These are phyloP conservation scores for Baryphthengus martii DNA, from an alignment of 2,113 vertebrate species.

Conservation along the genomic window DNA sequence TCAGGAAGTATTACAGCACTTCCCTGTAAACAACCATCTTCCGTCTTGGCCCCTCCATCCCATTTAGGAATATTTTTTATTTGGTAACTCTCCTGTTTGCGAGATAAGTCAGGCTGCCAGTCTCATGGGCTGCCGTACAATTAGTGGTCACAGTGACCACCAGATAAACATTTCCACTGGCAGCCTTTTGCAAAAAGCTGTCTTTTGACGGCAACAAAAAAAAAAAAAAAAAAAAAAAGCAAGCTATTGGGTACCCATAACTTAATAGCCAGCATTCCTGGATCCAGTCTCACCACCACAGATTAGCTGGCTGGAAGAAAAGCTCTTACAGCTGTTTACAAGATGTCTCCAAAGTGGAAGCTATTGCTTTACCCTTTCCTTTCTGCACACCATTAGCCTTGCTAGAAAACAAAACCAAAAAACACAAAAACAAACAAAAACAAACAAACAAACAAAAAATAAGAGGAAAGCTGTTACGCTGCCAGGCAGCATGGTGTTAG, in stretches of 20 bases:
- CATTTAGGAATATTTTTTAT: not conserved
- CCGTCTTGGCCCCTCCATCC: not conserved
- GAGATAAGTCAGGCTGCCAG: not conserved
- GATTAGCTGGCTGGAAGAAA: constrained; percentile 30
- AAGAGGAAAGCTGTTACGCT: accelerated
- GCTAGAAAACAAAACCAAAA: not conserved
- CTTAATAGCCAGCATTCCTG: not conserved
- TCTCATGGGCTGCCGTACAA: not conserved
- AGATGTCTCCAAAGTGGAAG: constrained; percentile 24
- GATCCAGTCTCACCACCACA: constrained; percentile 7
- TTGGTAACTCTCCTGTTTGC: not conserved
- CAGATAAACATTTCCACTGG: constrained; percentile 48
- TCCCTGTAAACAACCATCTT: constrained; percentile 36
- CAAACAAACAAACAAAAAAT: not conserved
- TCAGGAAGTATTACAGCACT: constrained; percentile 48
- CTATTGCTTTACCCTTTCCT: constrained; percentile 23
- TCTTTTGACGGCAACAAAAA: not conserved
- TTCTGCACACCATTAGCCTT: not conserved
- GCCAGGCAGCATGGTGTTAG: not conserved
- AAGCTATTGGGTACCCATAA: not conserved
- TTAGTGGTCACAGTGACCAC: constrained; percentile 19
- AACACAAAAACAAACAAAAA: not conserved
- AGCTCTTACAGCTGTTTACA: constrained; percentile 63
- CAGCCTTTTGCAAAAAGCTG: not conserved
- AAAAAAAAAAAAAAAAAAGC: not conserved